Evolutionary conservation across 2,797 vertebrate genomes (phyloP).

Genomic region (Emys orbicularis): DNA sequence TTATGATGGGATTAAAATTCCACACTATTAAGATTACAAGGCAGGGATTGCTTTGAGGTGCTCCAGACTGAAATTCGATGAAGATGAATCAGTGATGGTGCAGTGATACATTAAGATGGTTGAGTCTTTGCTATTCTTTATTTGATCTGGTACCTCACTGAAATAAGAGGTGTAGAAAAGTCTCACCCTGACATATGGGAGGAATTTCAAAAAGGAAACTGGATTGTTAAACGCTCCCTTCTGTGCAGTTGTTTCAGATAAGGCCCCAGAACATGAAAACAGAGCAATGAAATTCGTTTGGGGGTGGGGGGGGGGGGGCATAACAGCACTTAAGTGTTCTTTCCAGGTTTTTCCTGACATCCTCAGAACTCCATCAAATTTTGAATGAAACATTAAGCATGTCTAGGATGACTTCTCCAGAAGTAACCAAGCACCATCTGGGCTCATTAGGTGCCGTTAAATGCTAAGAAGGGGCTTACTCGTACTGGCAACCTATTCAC

Average conservation of each 20-base stretch:
- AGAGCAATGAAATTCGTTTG: not conserved
- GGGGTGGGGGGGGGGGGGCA: too few species aligned
- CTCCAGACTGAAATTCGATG: not conserved
- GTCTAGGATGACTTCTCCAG: too few species aligned
- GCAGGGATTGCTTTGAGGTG: not conserved
- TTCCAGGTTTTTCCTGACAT: not conserved
- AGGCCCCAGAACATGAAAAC: not conserved
- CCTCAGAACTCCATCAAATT: not conserved
- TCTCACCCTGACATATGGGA: not conserved
- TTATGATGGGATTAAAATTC: not conserved
- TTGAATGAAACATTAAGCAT: too few species aligned
- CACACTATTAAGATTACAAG: not conserved
- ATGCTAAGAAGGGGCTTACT: too few species aligned
- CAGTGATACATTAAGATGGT: not conserved
- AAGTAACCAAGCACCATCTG: too few species aligned
- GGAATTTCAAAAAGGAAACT: not conserved
- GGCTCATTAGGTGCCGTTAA: too few species aligned
- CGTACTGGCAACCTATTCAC: too few species aligned
- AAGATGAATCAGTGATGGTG: not conserved
- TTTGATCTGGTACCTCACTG: not conserved
- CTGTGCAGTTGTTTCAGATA: not conserved
- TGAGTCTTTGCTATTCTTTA: not conserved
- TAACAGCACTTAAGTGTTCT: not conserved
- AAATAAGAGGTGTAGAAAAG: not conserved
- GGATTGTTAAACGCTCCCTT: not conserved